These are phyloP conservation scores for Rhinoderma darwinii DNA, from an alignment of 2,113 vertebrate species.

Conservation along the genomic window DNA sequence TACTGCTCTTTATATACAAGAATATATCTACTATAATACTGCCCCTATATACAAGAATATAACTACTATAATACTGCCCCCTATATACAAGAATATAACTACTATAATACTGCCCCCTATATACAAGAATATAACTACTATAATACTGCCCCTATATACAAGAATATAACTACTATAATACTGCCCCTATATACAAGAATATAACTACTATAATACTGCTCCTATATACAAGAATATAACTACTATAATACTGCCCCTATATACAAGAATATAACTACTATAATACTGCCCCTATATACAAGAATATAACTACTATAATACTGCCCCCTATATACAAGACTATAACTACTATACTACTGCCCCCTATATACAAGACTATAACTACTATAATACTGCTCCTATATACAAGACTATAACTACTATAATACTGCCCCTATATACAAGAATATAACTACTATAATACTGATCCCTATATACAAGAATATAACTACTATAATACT, in stretches of 20 bases:
- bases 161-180: too few species aligned
- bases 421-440: background rate
- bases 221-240: too few species aligned
- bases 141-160: too few species aligned
- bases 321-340: background rate
- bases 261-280: conserved; percentile 13
- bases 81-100: background rate
- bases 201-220: too few species aligned
- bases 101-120: background rate
- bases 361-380: background rate
- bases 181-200: too few species aligned
- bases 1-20: background rate
- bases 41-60: conserved; percentile 4
- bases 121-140: background rate
- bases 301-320: too few species aligned
- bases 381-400: background rate
- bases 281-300: background rate
- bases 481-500: conserved; percentile 6
- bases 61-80: background rate
- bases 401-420: background rate
- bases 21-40: conserved; percentile 12
- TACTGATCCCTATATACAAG: background rate
- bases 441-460: conserved; percentile 6
- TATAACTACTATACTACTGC: conserved; percentile 1
- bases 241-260: background rate